These are phyloP conservation scores for Laticauda laticaudata DNA, from an alignment of 2,113 vertebrate genomes.

Conservation along the genomic window DNA sequence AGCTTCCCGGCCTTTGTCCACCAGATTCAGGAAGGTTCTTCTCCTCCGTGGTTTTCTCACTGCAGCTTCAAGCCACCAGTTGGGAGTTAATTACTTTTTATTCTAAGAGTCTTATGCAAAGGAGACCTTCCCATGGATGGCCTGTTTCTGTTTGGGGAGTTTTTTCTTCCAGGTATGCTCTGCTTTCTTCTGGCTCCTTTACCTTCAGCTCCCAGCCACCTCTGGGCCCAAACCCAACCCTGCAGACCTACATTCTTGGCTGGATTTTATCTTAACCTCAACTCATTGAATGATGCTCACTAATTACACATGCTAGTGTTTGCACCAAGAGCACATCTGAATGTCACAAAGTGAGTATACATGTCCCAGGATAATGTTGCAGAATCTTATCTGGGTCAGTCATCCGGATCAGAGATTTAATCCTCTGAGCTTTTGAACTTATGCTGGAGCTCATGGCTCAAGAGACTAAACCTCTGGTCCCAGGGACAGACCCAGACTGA, in stretches of 20 bases:
- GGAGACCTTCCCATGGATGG: conserved; percentile 20
- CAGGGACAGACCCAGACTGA: neutral
- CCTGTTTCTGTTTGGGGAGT: conserved; percentile 29
- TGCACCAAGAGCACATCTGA: neutral
- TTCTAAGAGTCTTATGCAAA: conserved; percentile 30
- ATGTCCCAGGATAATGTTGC: neutral
- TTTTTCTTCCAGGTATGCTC: neutral
- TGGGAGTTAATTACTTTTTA: conserved; percentile 43
- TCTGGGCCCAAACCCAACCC: neutral
- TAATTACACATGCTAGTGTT: neutral
- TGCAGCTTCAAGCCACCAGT: conserved; percentile 29
- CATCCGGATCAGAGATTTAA: neutral
- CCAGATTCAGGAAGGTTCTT: conserved; percentile 13
- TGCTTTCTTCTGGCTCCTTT: neutral
- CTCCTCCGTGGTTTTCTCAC: conserved; percentile 44
- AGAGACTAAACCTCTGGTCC: neutral
- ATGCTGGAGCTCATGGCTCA: neutral
- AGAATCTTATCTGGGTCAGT: neutral
- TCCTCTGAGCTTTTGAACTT: neutral
- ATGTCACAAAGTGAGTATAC: neutral
- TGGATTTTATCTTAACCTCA: neutral
- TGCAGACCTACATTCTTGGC: neutral
- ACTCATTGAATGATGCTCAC: neutral
- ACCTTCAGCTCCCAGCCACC: neutral
- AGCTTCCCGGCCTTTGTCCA: conserved; percentile 35